Percentiles rank a stretch among this genome's conserved stretches.
phyloP scores from a whole-genome alignment of 2,797 vertebrate genomes.

The Anomalospiza imberbis region DNA sequence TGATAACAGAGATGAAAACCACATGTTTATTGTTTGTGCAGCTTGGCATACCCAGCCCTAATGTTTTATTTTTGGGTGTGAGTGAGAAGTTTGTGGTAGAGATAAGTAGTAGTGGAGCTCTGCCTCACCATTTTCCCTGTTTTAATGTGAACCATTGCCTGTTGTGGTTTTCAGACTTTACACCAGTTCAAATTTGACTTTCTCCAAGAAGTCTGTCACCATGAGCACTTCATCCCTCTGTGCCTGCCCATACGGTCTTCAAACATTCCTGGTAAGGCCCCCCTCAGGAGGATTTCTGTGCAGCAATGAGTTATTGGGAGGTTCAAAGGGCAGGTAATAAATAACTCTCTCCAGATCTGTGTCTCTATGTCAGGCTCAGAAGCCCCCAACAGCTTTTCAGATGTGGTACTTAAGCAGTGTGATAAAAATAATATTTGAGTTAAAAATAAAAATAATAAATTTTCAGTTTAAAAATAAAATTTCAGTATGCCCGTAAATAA shows the following conservation, averaged over 20 bases:
- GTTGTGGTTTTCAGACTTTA: slow-evolving; percentile 77
- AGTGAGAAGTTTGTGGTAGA: neutral
- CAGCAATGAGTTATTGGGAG: neutral
- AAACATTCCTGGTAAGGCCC: slow-evolving; percentile 85
- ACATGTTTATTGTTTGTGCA: neutral
- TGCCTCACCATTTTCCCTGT: neutral
- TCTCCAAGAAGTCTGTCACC: slow-evolving; percentile 94
- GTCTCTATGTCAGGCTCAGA: neutral
- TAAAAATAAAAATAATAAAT: neutral
- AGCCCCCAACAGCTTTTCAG: neutral
- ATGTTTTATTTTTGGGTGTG: neutral
- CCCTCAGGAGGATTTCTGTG: neutral
- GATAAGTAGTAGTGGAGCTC: neutral
- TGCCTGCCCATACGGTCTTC: slow-evolving; percentile 91
- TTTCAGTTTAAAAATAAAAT: neutral
- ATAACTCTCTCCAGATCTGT: neutral
- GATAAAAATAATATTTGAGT: neutral
- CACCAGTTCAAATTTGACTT: slow-evolving; percentile 97
- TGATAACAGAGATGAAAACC: neutral
- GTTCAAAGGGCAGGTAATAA: neutral
- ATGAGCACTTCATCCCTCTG: slow-evolving; percentile 95
- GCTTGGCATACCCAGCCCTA: neutral
- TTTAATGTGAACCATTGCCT: neutral
- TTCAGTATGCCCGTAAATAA: neutral
- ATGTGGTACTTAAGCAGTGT: neutral